Evolutionary conservation across 1,140 invertebrate species (phyloP), one percentile per base, ranked within the genome.

Genomic region (Lithobius niger): DNA sequence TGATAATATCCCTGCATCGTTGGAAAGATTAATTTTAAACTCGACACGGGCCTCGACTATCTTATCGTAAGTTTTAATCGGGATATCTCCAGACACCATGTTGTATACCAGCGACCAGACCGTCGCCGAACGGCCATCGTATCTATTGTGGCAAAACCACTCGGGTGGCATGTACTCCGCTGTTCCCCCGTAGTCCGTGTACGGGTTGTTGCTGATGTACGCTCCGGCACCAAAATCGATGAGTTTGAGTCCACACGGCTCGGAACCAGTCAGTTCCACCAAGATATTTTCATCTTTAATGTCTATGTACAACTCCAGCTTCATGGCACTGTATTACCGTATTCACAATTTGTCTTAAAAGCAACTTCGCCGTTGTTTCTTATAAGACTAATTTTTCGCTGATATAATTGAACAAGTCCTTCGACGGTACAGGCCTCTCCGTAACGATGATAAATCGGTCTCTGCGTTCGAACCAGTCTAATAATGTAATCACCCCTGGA

Each of bases 141-240:
- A n/a, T n/a, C n/a, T n/a, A n/a, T n/a, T n/a, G n/a, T n/a, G n/a
- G n/a, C n/a, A n/a, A n/a, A n/a, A n/a, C n/a, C n/a, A n/a, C n/a
- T n/a, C n/a, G n/a, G n/a, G n/a, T n/a, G n/a, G n/a, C n/a, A n/a
- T n/a, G n/a, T n/a, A n/a, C n/a, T n/a, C n/a, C n/a, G n/a, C n/a
- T n/a, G n/a, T n/a, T n/a, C 81, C 81, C 71, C 82, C 80, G 73
- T 82, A 84, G 60, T 82, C 79, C 42, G 75, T 75, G 68, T 81
- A 82, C 54, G 74, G 65, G 31, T 67, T 69, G 45, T 80, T 77
- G 63, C 77, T 76, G 24, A 82, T 62, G 58, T 75, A 73, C 2
- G 80, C 78, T 50, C 79, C 81, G 31, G 81, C 81, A 28, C 81
- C 82, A 66, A 83, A 84, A 69, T 82, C 82, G 59, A 82, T 81